These are phyloP conservation scores for Furcula furcula DNA, from an alignment of 2,888 invertebrate genomes.

Conservation along the genomic window DNA sequence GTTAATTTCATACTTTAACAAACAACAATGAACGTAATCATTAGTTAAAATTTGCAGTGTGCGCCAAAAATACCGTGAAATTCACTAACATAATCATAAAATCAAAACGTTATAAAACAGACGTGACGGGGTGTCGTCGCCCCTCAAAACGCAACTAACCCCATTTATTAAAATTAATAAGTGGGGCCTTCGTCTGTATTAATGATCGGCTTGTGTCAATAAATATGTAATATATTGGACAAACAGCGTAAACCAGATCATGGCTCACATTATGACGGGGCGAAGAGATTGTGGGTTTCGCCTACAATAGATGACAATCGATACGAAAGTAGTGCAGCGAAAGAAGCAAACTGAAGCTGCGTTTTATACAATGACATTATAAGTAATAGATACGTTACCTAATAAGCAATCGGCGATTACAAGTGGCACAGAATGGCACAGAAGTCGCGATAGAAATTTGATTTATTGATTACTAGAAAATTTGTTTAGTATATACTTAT, in stretches of 20 bases:
- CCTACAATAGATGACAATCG: slow-evolving; percentile 4
- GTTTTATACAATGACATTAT: no score
- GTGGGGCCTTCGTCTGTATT: slow-evolving; percentile 75
- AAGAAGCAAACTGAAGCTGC: no score
- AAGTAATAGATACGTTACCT: no score
- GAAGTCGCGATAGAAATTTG: no score
- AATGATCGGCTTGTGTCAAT: slow-evolving; percentile 79
- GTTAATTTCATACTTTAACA: no score
- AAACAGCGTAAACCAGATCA: slow-evolving; percentile 64
- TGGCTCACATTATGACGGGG: slow-evolving; percentile 30
- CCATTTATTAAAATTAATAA: slow-evolving; percentile 82
- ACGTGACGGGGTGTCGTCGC: slow-evolving; percentile 54
- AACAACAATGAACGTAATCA: no score
- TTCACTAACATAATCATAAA: slow-evolving; percentile 55
- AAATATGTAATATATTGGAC: slow-evolving; percentile 75
- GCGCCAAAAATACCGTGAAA: not conserved
- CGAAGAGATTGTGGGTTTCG: slow-evolving; percentile 27
- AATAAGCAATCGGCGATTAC: no score
- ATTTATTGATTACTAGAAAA: no score
- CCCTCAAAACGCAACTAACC: slow-evolving; percentile 64
- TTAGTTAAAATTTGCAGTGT: no score
- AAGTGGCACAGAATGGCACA: no score
- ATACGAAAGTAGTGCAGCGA: no score
- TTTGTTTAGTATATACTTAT: no score
- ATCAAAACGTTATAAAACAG: slow-evolving; percentile 76